Conservation (phyloP, 1,140 invertebrate species). For the Cherax destructor region DNA sequence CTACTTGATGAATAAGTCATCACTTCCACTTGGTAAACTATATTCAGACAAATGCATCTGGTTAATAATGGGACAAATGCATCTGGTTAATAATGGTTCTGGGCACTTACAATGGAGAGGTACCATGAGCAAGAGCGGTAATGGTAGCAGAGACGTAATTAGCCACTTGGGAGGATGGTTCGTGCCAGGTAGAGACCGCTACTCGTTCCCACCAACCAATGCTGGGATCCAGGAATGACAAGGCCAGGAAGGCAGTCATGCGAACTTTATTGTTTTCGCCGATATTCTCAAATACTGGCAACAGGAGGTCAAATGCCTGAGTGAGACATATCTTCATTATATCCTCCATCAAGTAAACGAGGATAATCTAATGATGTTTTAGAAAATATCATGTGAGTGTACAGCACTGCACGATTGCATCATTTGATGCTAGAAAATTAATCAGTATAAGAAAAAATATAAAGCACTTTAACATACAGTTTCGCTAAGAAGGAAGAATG, state of each 20-base stretch:
- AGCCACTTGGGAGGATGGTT: slow-evolving; percentile 8
- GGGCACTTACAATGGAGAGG: not conserved
- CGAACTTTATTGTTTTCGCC: not conserved
- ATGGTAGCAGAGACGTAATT: not conserved
- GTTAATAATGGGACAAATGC: too few relatives aligned
- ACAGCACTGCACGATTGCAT: too few relatives aligned
- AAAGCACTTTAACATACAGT: too few relatives aligned
- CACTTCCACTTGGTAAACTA: too few relatives aligned
- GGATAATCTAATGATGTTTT: too few relatives aligned
- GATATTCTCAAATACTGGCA: slow-evolving; percentile 16
- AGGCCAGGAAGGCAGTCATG: not conserved
- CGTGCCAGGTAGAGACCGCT: not conserved
- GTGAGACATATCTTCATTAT: not conserved
- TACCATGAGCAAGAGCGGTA: not conserved
- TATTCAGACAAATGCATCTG: too few relatives aligned
- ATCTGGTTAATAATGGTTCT: too few relatives aligned
- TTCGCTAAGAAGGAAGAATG: not conserved
- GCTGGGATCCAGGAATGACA: not conserved
- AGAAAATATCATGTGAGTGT: too few relatives aligned
- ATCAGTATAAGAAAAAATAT: too few relatives aligned
- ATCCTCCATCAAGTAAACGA: too few relatives aligned
- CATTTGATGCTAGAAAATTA: too few relatives aligned
- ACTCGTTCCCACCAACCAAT: not conserved
- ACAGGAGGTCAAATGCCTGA: not conserved
- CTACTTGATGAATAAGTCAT: too few relatives aligned